Base-by-base conservation (phyloP, 2,888 invertebrate species). In the Pheosia gnoma region DNA sequence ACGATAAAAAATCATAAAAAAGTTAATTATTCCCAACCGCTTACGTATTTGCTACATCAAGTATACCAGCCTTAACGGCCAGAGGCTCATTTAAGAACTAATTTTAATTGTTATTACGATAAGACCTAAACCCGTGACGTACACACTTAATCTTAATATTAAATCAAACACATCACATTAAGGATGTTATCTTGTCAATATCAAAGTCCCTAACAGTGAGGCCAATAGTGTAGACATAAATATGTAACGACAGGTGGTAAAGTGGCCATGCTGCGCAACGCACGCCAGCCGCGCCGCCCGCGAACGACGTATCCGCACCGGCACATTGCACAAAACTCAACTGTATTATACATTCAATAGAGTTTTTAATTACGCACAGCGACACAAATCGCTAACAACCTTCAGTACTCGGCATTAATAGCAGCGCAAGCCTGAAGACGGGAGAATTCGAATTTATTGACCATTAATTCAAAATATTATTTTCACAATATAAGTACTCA, bases 161-260 rank as follows among this genome's bases (percentile, higher is more conserved):
- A 94, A 94, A 94, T 94, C 94, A 94, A 93, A 94, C 94, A 91
- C 93, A 94, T 94, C 94, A 94, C 93, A 94, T 94, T 94, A 94
- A 93, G 93, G 93, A 92, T 94, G 94, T 93, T 93, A 93, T 92
- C 93, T 92, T 93, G 93, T 93, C 93, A 93, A 93, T 93, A 93
- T 93, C 93, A 87, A 90, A 93, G 92, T 92, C 91, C 91, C 91
- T 92, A 91, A 92, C 93, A 93, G 93, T 92, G 93, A 90, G 89
- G 90, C 88, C 90, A 90, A 93, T 93, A 92, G 93, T 93, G 93
- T 93, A 92, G 93, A 91, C 93, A 93, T 93, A 93, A 93, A 93
- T 93, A 93, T 92, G 91, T 90, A 93, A 90, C 93, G 93, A 93
- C 93, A 93, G 93, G 93, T 93, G 93, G 93, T 93, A 93, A 88